Base-by-base conservation (phyloP, 2,797 vertebrate species). In the Scolopax bukidnonensis region DNA sequence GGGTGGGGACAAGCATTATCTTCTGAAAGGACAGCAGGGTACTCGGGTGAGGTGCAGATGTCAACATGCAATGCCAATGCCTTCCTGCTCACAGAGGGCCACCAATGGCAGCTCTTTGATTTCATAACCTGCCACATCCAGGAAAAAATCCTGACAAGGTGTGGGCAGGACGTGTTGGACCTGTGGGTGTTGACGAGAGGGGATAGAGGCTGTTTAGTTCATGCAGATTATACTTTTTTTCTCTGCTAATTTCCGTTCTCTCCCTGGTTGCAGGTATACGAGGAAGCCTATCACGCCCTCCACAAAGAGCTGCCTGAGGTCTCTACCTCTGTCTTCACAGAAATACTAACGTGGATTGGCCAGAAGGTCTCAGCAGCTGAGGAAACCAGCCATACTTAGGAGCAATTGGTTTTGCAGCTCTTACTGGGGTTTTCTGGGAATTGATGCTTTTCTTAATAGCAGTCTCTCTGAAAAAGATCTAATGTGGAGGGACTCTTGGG, bases 221-320 rank as follows among this genome's bases (percentile, higher is more conserved):
- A 5, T 9, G 25, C 1, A 0, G 61, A n/a, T 45, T 54, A 23
- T 21, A 11, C 5, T 12, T n/a, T 28, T 16, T 57, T 63, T 16
- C 33, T 33, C 4, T 43, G 59, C 96, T 94, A 73, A 74, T 53
- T 36, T 60, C 19, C 3, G 1, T 57, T 64, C 67, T 87, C 84
- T 84, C 93, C 64, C 69, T 41, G 36, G 27, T 81, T 97, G 78
- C 98, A 99, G 99, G 97, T 99, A 12, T 99, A 99, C 51, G 99
- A 99, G 54, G 99, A 98, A 94, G 99, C 98, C 80, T 99, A 98
- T 96, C 99, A 99, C 12, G 97, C 98, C 51, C 99, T 99, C 73
- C 99, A 99, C 98, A 99, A 98, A 77, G 99, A 99, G 82, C 98
- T 99, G 83, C 99, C 99, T 0, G 99, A 99, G 65, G 99, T 99